phyloP scores from a whole-genome alignment of 2,113 vertebrate species.

The Serilophus lunatus region DNA sequence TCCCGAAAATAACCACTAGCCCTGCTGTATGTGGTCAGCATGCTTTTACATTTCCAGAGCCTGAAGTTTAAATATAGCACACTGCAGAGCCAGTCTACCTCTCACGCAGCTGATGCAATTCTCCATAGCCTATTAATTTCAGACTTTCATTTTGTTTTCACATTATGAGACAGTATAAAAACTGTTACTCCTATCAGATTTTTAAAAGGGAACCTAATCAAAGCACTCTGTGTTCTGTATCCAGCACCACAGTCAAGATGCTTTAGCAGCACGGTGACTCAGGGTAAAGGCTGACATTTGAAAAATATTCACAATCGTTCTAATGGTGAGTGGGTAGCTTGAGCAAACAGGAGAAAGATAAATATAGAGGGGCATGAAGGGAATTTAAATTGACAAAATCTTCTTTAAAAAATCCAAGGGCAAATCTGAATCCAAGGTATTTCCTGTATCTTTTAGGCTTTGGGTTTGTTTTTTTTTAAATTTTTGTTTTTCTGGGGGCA shows the following conservation, averaged over 20 bases:
- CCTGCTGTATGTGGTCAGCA: neutral
- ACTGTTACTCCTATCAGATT: neutral
- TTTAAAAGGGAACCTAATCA: conserved; percentile 35
- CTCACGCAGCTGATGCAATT: neutral
- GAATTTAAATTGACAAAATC: neutral
- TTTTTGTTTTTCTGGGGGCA: neutral
- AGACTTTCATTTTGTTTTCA: conserved; percentile 18
- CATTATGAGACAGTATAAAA: neutral
- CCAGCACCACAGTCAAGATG: neutral
- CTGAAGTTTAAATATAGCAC: conserved; percentile 3
- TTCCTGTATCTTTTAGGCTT: neutral
- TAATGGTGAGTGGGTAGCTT: neutral
- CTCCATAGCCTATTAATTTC: conserved; percentile 9
- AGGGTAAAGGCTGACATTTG: neutral
- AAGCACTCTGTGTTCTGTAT: neutral
- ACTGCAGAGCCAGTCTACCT: neutral
- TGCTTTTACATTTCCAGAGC: neutral
- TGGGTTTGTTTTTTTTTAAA: neutral
- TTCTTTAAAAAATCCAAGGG: neutral
- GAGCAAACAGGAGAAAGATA: neutral
- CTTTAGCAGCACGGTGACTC: neutral
- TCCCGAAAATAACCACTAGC: neutral
- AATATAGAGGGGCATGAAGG: neutral
- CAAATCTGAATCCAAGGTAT: neutral
- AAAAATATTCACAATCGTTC: neutral